Percentiles rank a stretch among this genome's conserved stretches.
Conservation (phyloP, 2,797 vertebrate species). For the Eurystomus glaucurus region DNA sequence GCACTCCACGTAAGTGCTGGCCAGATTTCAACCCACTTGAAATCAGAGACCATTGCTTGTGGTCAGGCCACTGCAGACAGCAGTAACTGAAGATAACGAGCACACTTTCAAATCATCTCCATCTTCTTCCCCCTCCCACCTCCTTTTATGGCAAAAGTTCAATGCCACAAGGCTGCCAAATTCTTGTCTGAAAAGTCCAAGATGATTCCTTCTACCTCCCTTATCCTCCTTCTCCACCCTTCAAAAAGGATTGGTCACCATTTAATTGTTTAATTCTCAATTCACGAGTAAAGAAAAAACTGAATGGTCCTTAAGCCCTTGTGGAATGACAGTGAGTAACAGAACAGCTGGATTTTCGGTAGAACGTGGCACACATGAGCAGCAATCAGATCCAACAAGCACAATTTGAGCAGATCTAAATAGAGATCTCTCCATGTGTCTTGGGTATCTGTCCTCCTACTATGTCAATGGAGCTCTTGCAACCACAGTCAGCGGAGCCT, state of each 20-base stretch:
- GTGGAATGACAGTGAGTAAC: not conserved
- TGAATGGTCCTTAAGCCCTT: not conserved
- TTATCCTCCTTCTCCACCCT: not conserved
- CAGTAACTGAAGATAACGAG: constrained; percentile 7
- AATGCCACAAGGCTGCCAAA: not conserved
- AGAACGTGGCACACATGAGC: not conserved
- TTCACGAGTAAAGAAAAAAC: not conserved
- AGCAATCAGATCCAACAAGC: not conserved
- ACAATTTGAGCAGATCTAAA: not conserved
- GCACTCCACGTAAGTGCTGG: not conserved
- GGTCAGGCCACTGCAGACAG: constrained; percentile 69
- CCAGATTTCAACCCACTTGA: constrained; percentile 40
- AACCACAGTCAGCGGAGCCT: not conserved
- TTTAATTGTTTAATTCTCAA: not conserved
- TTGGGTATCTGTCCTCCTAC: not conserved
- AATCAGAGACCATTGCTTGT: constrained; percentile 49
- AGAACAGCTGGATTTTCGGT: not conserved
- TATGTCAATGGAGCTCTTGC: not conserved
- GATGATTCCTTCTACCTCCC: not conserved
- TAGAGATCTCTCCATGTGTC: not conserved
- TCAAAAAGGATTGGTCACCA: not conserved
- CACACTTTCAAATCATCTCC: not conserved
- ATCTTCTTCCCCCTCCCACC: not conserved
- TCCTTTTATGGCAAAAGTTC: constrained; percentile 5
- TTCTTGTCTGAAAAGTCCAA: not conserved